These are phyloP conservation scores for Bujurquina vittata DNA, from an alignment of 2,113 vertebrate genomes.

Conservation along the genomic window DNA sequence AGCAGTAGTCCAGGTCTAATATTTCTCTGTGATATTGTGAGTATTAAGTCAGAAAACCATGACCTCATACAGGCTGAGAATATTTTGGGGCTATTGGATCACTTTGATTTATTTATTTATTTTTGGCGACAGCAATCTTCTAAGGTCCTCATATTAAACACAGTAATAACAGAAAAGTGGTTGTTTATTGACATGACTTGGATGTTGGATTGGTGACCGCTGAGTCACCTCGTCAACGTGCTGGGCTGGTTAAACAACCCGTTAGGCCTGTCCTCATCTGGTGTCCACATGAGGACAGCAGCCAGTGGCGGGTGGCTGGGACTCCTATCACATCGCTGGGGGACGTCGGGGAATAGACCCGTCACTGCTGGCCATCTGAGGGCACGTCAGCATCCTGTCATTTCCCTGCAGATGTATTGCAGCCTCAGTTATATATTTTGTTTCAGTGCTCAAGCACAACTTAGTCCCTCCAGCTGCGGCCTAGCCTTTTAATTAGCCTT, in stretches of 20 bases:
- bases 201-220: conserved; percentile 1
- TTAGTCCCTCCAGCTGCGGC: conserved; percentile 70
- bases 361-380: conserved; percentile 44
- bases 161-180: not conserved
- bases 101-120: not conserved
- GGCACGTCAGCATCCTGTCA: conserved; percentile 24
- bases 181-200: not conserved
- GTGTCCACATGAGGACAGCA: conserved; percentile 48
- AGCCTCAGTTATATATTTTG: conserved; percentile 48
- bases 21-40: not conserved
- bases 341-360: conserved; percentile 42
- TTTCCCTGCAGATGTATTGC: conserved; percentile 38
- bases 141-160: not conserved
- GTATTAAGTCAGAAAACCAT: fast-evolving
- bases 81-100: not conserved
- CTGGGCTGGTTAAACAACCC: conserved; percentile 13
- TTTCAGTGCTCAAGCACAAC: conserved; percentile 44
- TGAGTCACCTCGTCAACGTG: conserved; percentile 14
- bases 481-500: conserved; percentile 75
- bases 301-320: conserved; percentile 16
- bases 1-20: too few relatives aligned
- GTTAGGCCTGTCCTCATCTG: conserved; percentile 66
- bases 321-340: conserved; percentile 13
- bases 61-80: not conserved
- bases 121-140: not conserved